These are phyloP conservation scores for Pinna nobilis DNA, from an alignment of 1,140 invertebrate species.

Conservation along the genomic window DNA sequence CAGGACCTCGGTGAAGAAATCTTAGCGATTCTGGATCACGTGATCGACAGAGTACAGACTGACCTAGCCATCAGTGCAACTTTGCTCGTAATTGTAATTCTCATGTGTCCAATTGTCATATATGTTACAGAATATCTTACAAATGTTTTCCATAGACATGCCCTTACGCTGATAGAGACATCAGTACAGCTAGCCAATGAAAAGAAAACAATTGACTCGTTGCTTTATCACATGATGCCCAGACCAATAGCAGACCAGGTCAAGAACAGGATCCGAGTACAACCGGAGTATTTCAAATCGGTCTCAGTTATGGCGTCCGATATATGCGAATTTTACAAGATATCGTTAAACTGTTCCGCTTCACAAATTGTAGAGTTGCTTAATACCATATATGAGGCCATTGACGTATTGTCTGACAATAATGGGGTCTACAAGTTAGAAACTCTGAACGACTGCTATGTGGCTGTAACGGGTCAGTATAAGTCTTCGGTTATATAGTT, in stretches of 20 bases:
- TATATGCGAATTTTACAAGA: conserved; percentile 86
- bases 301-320: conserved; percentile 82
- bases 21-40: conserved; percentile 7
- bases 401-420: conserved; percentile 63
- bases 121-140: conserved; percentile 51
- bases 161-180: conserved; percentile 68
- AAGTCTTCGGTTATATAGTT: too few relatives aligned
- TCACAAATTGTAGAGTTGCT: conserved; percentile 82
- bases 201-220: conserved; percentile 68
- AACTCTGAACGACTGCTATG: conserved; percentile 71
- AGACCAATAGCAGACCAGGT: conserved; percentile 74
- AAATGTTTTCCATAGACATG: conserved; percentile 33
- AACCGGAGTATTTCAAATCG: conserved; percentile 73
- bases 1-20: conserved; percentile 55
- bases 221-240: conserved; percentile 79
- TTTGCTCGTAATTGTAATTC: conserved; percentile 57
- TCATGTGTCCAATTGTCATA: conserved; percentile 66
- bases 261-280: conserved; percentile 70
- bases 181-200: conserved; percentile 69
- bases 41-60: conserved; percentile 19
- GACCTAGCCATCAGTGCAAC: conserved; percentile 18
- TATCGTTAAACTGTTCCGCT: conserved; percentile 89
- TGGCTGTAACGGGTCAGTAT: conserved; percentile 67
- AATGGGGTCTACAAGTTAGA: conserved; percentile 72
- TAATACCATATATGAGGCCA: conserved; percentile 66